Percentiles rank a stretch among this genome's conserved stretches.
phyloP scores from a whole-genome alignment of 2,797 vertebrate species.

The Telmatherina bonti region DNA sequence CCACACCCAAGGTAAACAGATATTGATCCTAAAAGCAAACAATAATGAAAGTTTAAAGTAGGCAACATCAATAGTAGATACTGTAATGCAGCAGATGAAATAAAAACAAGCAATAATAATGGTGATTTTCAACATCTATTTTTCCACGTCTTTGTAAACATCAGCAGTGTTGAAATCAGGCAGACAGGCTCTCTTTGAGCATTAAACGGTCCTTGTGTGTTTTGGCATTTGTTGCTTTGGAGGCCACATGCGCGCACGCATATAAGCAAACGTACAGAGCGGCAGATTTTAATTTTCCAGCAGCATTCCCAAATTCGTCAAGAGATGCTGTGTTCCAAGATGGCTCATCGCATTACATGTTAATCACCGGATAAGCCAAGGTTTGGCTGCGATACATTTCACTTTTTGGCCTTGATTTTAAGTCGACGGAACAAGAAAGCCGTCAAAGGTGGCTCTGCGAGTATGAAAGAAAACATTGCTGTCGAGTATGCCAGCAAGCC shows the following conservation, averaged over 20 bases:
- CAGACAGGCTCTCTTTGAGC: constrained; percentile 55
- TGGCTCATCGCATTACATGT: constrained; percentile 21
- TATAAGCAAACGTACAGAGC: constrained; percentile 14
- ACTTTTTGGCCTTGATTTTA: constrained; percentile 38
- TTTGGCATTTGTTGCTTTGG: constrained; percentile 70
- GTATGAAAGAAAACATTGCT: constrained; percentile 37
- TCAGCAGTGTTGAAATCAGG: constrained; percentile 60
- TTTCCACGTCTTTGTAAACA: constrained; percentile 69
- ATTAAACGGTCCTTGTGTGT: constrained; percentile 60
- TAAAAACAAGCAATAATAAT: constrained; percentile 69
- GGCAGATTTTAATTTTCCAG: constrained; percentile 23
- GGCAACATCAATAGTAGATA: constrained; percentile 64
- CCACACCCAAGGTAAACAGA: constrained; percentile 77
- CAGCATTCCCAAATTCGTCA: constrained; percentile 4
- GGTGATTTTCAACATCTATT: constrained; percentile 72
- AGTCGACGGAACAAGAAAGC: constrained; percentile 47
- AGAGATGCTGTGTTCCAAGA: constrained; percentile 25
- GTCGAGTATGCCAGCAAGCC: constrained; percentile 17
- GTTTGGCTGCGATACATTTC: constrained; percentile 4
- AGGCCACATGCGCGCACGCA: constrained; percentile 1
- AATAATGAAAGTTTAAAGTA: constrained; percentile 52
- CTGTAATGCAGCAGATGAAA: constrained; percentile 56
- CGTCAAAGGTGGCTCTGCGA: constrained; percentile 40
- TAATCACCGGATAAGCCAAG: constrained; percentile 14
- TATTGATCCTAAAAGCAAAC: constrained; percentile 78